Evolutionary conservation across 2,797 vertebrate genomes (phyloP).

Genomic region (Coilia nasus): DNA sequence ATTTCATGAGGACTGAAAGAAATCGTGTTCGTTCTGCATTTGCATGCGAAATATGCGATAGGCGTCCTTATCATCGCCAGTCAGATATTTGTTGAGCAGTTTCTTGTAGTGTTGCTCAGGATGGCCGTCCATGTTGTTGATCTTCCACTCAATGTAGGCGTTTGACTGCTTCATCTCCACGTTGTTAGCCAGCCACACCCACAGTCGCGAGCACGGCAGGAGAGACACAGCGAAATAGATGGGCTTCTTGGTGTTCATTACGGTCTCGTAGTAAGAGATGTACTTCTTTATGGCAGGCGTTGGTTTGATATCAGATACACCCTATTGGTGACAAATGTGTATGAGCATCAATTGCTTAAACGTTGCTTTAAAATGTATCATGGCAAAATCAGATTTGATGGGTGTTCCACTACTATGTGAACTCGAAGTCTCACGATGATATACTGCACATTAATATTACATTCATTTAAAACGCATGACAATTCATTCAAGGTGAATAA

Average conservation of each 20-base stretch:
- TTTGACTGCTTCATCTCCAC: constrained; percentile 28
- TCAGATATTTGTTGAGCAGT: constrained; percentile 48
- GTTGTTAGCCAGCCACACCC: constrained; percentile 46
- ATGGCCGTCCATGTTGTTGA: constrained; percentile 20
- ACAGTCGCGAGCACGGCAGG: constrained; percentile 52
- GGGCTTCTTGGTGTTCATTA: constrained; percentile 30
- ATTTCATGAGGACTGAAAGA: constrained; percentile 47
- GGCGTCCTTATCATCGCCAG: constrained; percentile 10
- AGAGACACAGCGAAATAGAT: constrained; percentile 52
- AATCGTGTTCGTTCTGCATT: constrained; percentile 51
- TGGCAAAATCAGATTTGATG: background rate
- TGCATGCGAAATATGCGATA: constrained; percentile 38
- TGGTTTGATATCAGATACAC: constrained; percentile 33
- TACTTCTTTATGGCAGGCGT: constrained; percentile 44
- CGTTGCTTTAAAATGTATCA: background rate
- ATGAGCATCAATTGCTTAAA: background rate
- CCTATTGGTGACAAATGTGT: constrained; percentile 33
- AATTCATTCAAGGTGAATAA: too few species aligned
- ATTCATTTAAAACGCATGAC: too few species aligned
- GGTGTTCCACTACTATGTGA: background rate
- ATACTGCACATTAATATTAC: background rate
- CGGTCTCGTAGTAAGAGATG: constrained; percentile 32
- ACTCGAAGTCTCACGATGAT: too few species aligned
- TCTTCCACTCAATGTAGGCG: constrained; percentile 49
- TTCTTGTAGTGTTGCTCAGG: constrained; percentile 48